phyloP scores from a whole-genome alignment of 2,113 vertebrate species.

The Forbesichthys agassizii region DNA sequence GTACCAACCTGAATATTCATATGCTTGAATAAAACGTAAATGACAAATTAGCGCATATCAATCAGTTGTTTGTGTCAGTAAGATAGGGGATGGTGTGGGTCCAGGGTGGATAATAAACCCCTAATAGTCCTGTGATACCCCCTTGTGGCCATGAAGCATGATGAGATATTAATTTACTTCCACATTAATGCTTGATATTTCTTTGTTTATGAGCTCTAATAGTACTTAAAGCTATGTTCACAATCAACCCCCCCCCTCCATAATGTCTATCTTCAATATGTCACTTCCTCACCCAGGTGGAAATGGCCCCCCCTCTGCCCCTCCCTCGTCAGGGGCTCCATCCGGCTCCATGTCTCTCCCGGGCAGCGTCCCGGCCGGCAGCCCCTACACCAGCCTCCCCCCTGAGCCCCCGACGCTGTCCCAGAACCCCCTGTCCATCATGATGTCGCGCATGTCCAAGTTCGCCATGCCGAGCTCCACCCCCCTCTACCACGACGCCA shows the following conservation, averaged over 20 bases:
- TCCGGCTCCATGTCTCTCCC: constrained; percentile 71
- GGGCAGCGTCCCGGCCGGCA: constrained; percentile 87
- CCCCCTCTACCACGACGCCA: constrained; percentile 97
- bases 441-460: constrained; percentile 99
- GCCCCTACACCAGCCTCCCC: constrained; percentile 91
- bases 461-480: constrained; percentile 99
- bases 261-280: constrained; percentile 1
- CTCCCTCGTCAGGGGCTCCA: constrained; percentile 86
- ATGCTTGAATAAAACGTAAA: no score
- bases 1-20: no score
- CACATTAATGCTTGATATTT: no score
- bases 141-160: constrained; percentile 53
- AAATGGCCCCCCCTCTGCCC: constrained; percentile 84
- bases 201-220: no score
- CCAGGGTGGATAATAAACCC: constrained; percentile 31
- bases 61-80: constrained; percentile 31
- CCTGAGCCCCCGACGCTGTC: constrained; percentile 93
- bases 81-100: no score
- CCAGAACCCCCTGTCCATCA: constrained; percentile 98
- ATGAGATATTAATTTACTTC: no score
- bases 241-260: background rate
- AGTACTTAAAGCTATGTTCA: no score
- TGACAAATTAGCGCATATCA: background rate
- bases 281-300: constrained; percentile 77
- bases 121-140: constrained; percentile 57